These are phyloP conservation scores for Orchestia grillus DNA, from an alignment of 1,140 invertebrate genomes.

Conservation along the genomic window DNA sequence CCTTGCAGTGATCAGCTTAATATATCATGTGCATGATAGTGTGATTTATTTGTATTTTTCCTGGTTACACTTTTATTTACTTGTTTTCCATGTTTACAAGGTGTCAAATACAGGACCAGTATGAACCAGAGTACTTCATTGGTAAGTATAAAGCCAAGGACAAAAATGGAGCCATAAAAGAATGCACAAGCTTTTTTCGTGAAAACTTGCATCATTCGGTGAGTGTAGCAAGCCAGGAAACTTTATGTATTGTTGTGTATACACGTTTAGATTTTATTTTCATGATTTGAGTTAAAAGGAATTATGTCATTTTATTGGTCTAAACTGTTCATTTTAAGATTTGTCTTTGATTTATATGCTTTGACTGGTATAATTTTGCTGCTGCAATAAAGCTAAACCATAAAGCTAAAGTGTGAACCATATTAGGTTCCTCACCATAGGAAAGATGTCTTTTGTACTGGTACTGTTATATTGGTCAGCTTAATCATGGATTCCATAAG, in stretches of 20 bases:
- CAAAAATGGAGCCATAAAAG: not conserved
- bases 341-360: too few relatives aligned
- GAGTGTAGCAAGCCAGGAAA: not conserved
- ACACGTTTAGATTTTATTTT: not conserved
- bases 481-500: too few relatives aligned
- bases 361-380: too few relatives aligned
- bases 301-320: too few relatives aligned
- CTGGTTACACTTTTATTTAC: not conserved
- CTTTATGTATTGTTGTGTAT: not conserved
- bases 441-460: too few relatives aligned
- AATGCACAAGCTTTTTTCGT: not conserved
- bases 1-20: not conserved
- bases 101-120: constrained; percentile 38
- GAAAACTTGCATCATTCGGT: not conserved
- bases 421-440: too few relatives aligned
- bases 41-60: not conserved
- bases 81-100: not conserved
- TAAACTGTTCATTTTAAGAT: too few relatives aligned
- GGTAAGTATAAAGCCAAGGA: not conserved
- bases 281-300: not conserved
- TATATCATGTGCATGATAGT: not conserved
- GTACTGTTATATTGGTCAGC: too few relatives aligned
- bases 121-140: constrained; percentile 47
- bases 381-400: too few relatives aligned
- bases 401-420: too few relatives aligned